Evolutionary conservation across 2,113 vertebrate genomes (phyloP).

Genomic region (Eclectus roratus): DNA sequence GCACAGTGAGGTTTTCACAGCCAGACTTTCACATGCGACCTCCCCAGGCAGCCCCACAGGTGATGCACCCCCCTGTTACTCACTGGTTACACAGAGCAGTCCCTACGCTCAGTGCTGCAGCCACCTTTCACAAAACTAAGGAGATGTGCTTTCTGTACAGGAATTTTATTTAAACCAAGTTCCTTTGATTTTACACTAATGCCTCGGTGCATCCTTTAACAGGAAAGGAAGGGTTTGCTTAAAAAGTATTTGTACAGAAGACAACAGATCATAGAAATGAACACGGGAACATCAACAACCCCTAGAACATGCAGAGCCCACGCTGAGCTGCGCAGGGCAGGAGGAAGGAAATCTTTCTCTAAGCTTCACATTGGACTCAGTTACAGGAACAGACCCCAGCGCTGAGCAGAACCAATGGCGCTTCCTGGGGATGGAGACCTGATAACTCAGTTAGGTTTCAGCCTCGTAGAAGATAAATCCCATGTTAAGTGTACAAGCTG

Average conservation of each 20-base stretch:
- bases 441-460: background rate
- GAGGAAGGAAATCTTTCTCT: background rate
- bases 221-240: slow-evolving; percentile 19
- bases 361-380: background rate
- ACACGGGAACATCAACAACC: background rate
- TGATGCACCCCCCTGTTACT: fast-evolving
- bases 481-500: fast-evolving
- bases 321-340: background rate
- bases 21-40: background rate
- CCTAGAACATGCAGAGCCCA: slow-evolving; percentile 33
- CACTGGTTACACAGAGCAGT: background rate
- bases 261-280: slow-evolving; percentile 28
- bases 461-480: background rate
- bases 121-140: background rate
- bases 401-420: fast-evolving
- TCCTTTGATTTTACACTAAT: slow-evolving; percentile 38
- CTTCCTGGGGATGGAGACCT: fast-evolving
- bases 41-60: fast-evolving
- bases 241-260: slow-evolving; percentile 56
- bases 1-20: background rate
- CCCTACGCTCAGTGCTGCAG: background rate
- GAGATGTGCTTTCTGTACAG: background rate
- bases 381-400: background rate
- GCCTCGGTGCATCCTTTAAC: slow-evolving; percentile 45
- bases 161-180: slow-evolving; percentile 56